Base-by-base conservation (phyloP, 2,113 vertebrate species). In the Physeter macrocephalus region DNA sequence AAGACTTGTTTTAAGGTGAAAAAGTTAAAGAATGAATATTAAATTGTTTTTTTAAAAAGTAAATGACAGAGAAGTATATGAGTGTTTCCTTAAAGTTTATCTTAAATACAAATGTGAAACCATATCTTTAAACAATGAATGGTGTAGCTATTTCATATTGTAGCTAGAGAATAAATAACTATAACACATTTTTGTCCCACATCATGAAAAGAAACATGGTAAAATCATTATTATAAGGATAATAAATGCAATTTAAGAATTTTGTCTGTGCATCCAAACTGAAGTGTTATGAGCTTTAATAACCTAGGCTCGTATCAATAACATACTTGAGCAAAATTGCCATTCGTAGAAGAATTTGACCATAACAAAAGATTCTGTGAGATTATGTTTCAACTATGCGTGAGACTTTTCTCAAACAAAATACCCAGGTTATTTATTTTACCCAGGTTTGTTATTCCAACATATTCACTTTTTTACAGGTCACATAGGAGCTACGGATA, bases 11-110 rank as follows among this genome's bases (percentile, higher is more conserved):
- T 96, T 96, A 83, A 97, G 64, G 82, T 91, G 18, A 97, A 96
- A 97, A 94, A 92, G 88, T 88, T 97, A 82, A 96, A 96, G 85
- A 21, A 95, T 82, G 1, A 97, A 88, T 96, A 8, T 23, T 87
- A 96, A 94, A 59, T 46, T 94, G 39, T 78, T 96, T 64, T 52
- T 49, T 36, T 18, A 62, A 88, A 62, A 80, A 88, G 59, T 49
- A 97, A 96, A 90, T 69, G 80, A 92, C 46, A 97, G 11, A 94
- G 14, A 93, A 96, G 10, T 62, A 67, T 20, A 14, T 95, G 85
- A 95, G 88, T 5, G 36, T 46, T 61, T 90, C 57, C 49, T 93
- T 92, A 94, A 92, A 97, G 54, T 52, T 93, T 81, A 93, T 89
- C 74, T 93, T 95, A 95, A 92, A 97, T 52, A 36, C 29, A 96